Base-by-base conservation (phyloP, 1,140 invertebrate genomes). In the Colletes latitarsis region DNA sequence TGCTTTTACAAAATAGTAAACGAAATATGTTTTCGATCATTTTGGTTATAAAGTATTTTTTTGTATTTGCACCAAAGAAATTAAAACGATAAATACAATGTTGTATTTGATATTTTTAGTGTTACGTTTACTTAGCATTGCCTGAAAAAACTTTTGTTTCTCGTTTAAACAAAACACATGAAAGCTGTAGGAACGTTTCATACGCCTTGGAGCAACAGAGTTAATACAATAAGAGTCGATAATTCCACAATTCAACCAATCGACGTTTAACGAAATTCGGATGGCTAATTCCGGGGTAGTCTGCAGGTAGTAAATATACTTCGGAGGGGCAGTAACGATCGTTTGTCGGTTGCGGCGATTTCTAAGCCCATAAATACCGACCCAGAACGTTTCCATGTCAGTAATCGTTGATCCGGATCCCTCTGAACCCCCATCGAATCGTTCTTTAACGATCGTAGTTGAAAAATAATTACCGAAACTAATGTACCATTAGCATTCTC, bases 331-430 rank as follows among this genome's bases (percentile, higher is more conserved):
- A 78, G 78, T 84, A 86, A 86, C 80, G 84, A 85, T 86, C 85
- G 83, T 85, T 84, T 75, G 82, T 80, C 79, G 83, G 81, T 77
- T 82, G 73, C 57, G 53, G 67, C 81, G 75, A 86, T 82, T 82
- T 82, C 83, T 72, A 73, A 82, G 49, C 75, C 83, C 72, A 82
- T 86, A 86, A 86, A 85, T 86, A 86, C 72, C 60, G 43, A 67
- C 41, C 43, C 62, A 9, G 43, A 84, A 82, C 84, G 60, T 63
- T 67, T 74, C 73, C 66, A 73, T 67, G 76, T 75, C 60, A 52
- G 70, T 75, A 82, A 86, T 75, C 57, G 75, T 85, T 68, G 78
- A 84, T 85, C 78, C 69, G 55, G 46, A 85, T 81, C 72, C 55
- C 21, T 14, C 57, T 70, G 67, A 60, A 60, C 64, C 14, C n/a